phyloP scores from a whole-genome alignment of 2,888 invertebrate genomes.

The Ormyrus rosae region DNA sequence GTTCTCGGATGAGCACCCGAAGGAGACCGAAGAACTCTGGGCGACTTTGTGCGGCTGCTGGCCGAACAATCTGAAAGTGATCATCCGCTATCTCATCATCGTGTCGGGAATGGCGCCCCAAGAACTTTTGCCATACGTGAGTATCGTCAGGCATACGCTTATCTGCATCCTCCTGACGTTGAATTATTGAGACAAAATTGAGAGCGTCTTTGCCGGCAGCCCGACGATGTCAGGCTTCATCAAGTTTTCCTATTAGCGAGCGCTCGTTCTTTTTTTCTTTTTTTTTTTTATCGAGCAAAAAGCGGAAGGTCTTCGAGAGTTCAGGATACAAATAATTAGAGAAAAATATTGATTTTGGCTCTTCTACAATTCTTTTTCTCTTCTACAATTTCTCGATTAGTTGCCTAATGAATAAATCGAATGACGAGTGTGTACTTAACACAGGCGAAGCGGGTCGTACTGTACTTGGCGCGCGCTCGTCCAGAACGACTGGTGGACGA shows the following conservation, averaged over 20 bases:
- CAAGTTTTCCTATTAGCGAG: conserved; percentile 12
- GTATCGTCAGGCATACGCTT: conserved; percentile 69
- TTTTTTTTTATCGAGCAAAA: too few relatives aligned
- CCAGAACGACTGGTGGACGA: conserved; percentile 96
- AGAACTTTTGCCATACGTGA: conserved; percentile 93
- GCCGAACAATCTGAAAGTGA: conserved; percentile 98
- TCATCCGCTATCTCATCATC: conserved; percentile 96
- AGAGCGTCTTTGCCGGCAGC: background rate
- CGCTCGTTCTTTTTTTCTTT: background rate
- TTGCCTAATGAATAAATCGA: too few relatives aligned
- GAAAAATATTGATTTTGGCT: too few relatives aligned
- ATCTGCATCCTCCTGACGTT: background rate
- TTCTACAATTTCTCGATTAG: too few relatives aligned
- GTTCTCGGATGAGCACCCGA: conserved; percentile 97
- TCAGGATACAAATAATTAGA: too few relatives aligned
- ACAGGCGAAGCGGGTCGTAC: conserved; percentile 95
- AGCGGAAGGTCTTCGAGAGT: too few relatives aligned
- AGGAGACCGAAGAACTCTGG: conserved; percentile 98
- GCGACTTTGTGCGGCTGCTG: conserved; percentile 95
- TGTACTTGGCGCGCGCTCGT: conserved; percentile 93
- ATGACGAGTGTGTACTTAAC: too few relatives aligned
- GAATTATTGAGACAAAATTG: conserved; percentile 14
- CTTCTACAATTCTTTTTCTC: too few relatives aligned
- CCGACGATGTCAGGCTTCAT: too few relatives aligned
- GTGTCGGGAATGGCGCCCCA: conserved; percentile 98